Evolutionary conservation across 2,888 invertebrate genomes (phyloP), one percentile per base, ranked within the genome.

Genomic region (Anoncus sp.): DNA sequence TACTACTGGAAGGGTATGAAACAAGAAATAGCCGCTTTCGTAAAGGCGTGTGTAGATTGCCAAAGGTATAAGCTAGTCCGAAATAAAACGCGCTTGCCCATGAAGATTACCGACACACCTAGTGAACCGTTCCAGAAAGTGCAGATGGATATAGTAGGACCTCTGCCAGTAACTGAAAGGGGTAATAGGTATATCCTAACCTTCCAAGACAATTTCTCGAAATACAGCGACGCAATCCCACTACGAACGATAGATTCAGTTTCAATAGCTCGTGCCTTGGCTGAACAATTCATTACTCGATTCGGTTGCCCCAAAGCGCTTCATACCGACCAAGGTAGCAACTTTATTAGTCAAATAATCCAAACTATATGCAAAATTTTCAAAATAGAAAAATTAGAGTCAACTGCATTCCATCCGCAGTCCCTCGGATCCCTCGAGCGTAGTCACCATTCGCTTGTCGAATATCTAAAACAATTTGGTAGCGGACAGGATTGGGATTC

Each of bases 141-240:
- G 1, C 78, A 73, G 20, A 60, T 82, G 22, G 82, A 85, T 24
- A 74, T 84, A 7, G 82, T 82, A 43, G 83, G 83, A 7, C 85
- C 82, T 2, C 22, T 83, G 18, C 66, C 80, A 38, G 45, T 43
- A 6, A 80, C 83, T 5, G 9, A 47, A 16, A 22, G 24, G 1
- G 77, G 69, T 7, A 79, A 81, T 53, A 40, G 51, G 10, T 75
- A 72, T 38, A 24, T 77, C 6, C 38, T 74, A 18, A 74, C 76
- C 2, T 27, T 77, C 14, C 80, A 80, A 31, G 75, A 75, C 24
- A 71, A 77, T 47, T 43, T 80, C 1, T 71, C 77, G 9, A 77
- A 77, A 53, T 80, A 74, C 47, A 71, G 51, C 2, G 72, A 72
- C 31, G 80, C 77, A 5, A 75, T 80, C 3, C 69, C 73, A 12